phyloP scores from a whole-genome alignment of 2,888 invertebrate genomes.

The Corythucha ciliata region DNA sequence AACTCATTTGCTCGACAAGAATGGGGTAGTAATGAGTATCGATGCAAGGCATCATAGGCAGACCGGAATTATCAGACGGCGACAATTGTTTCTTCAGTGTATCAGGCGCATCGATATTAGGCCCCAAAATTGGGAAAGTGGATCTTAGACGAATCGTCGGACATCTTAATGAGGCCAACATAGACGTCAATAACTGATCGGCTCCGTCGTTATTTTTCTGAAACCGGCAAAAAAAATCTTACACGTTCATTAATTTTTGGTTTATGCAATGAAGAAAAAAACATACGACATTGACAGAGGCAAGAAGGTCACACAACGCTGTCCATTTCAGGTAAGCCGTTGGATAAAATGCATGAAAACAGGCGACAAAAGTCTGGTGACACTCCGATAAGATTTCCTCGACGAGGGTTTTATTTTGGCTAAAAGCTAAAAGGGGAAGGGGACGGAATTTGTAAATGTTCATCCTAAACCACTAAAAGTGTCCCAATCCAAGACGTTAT shows the following conservation, averaged over 20 bases:
- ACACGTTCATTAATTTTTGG: too few species aligned
- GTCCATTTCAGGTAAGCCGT: slow-evolving; percentile 89
- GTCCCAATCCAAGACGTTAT: not conserved
- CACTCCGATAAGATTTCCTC: slow-evolving; percentile 76
- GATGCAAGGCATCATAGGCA: slow-evolving; percentile 56
- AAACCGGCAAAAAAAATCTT: not conserved
- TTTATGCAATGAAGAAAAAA: too few species aligned
- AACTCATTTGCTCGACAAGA: slow-evolving; percentile 67
- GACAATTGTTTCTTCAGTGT: slow-evolving; percentile 49
- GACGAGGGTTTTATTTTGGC: slow-evolving; percentile 44
- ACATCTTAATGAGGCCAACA: slow-evolving; percentile 74
- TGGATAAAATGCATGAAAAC: slow-evolving; percentile 94
- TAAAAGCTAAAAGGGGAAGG: slow-evolving; percentile 23
- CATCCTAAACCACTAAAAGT: not conserved
- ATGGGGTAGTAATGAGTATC: slow-evolving; percentile 66
- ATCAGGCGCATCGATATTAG: slow-evolving; percentile 44
- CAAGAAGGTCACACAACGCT: slow-evolving; percentile 74
- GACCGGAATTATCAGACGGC: slow-evolving; percentile 58
- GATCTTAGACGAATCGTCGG: slow-evolving; percentile 63
- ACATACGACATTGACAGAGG: slow-evolving; percentile 56
- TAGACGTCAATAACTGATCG: slow-evolving; percentile 44
- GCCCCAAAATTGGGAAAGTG: slow-evolving; percentile 59
- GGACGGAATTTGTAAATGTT: slow-evolving; percentile 3
- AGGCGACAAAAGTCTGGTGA: slow-evolving; percentile 78
- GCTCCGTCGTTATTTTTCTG: slow-evolving; percentile 30